Conservation (phyloP, 2,113 vertebrate species). For the Bos indicus region DNA sequence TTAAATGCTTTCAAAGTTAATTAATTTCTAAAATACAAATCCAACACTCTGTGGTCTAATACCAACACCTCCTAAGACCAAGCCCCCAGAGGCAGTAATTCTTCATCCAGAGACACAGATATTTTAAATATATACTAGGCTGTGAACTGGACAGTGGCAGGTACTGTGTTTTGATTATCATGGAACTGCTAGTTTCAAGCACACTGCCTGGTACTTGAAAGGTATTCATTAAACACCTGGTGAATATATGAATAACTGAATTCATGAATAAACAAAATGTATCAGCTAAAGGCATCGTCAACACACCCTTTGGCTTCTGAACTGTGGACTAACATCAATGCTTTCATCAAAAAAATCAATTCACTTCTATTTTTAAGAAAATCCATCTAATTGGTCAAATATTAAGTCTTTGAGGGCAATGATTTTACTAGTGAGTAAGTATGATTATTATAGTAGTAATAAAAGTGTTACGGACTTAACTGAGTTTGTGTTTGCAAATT, state of each 20-base stretch:
- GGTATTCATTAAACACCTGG: not conserved
- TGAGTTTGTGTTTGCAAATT: not conserved
- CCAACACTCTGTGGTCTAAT: not conserved
- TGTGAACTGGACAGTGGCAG: not conserved
- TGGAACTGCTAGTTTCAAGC: not conserved
- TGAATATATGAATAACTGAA: not conserved
- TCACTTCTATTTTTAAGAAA: not conserved
- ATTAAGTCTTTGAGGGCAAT: not conserved
- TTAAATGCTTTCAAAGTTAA: conserved; percentile 16
- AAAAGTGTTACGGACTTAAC: not conserved
- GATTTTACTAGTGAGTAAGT: not conserved
- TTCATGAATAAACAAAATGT: not conserved
- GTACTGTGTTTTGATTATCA: not conserved
- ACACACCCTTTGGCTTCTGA: not conserved
- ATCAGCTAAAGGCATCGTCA: not conserved
- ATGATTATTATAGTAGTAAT: not conserved
- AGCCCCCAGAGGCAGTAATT: not conserved
- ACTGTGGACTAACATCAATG: not conserved
- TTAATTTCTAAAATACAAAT: conserved; percentile 20
- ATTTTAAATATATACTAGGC: not conserved
- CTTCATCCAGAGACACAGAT: not conserved
- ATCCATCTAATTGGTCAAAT: not conserved
- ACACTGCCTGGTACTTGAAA: not conserved
- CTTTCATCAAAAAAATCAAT: not conserved
- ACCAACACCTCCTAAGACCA: not conserved